phyloP scores from a whole-genome alignment of 2,113 vertebrate species.

The Tylochromis polylepis region DNA sequence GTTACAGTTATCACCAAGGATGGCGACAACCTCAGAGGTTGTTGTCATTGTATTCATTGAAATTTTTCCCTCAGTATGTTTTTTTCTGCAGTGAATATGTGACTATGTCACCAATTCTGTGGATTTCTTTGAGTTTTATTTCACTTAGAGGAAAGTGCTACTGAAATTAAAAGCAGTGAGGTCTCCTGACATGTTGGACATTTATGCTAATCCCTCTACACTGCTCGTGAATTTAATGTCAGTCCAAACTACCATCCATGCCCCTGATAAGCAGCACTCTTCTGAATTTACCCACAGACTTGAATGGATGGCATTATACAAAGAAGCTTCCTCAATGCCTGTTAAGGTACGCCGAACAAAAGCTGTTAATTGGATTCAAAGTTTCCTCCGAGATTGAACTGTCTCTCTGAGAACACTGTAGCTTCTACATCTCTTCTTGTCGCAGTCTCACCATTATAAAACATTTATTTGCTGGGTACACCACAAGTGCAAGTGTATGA shows the following conservation, averaged over 20 bases:
- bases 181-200: background rate
- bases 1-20: background rate
- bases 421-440: background rate
- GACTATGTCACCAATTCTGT: background rate
- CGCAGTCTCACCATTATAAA: background rate
- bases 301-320: background rate
- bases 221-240: background rate
- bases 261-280: background rate
- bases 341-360: constrained; percentile 3
- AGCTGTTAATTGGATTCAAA: constrained; percentile 31
- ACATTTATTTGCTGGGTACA: constrained; percentile 18
- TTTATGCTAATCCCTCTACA: background rate
- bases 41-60: background rate
- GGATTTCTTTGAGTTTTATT: background rate
- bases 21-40: background rate
- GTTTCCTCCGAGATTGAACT: constrained; percentile 11
- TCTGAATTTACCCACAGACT: background rate
- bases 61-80: background rate
- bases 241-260: background rate
- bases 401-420: background rate
- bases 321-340: background rate
- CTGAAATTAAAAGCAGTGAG: background rate
- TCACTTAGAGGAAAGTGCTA: background rate
- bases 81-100: background rate
- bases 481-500: background rate